Conservation (phyloP, 2,888 invertebrate species). For the Drosophila niveifrons region DNA sequence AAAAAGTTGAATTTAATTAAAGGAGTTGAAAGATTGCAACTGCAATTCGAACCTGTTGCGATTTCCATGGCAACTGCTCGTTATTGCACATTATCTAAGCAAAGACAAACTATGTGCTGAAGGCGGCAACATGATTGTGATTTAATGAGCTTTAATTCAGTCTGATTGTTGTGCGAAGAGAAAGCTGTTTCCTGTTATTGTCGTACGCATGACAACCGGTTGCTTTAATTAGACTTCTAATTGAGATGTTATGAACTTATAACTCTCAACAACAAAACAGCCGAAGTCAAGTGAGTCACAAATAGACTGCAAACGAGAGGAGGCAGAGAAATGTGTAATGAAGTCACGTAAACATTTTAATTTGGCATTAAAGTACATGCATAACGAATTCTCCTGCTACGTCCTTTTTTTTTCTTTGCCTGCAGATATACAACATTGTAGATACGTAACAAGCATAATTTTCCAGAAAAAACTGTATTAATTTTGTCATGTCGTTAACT, state of each 20-base stretch:
- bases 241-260: conserved; percentile 40
- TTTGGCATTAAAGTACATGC: conserved; percentile 69
- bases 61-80: not conserved
- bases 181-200: conserved; percentile 1
- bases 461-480: conserved; percentile 48
- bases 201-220: conserved; percentile 15
- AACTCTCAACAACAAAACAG: conserved; percentile 41
- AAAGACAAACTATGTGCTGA: not conserved
- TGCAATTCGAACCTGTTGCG: not conserved
- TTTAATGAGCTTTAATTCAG: conserved; percentile 7
- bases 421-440: conserved; percentile 27
- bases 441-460: conserved; percentile 41
- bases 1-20: not conserved
- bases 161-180: not conserved
- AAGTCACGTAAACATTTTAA: conserved; percentile 79
- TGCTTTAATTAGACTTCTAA: conserved; percentile 48
- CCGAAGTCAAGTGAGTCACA: conserved; percentile 29
- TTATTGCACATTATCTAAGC: not conserved
- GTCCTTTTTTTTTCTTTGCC: conserved; percentile 1
- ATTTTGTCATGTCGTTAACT: conserved; percentile 71
- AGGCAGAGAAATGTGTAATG: conserved; percentile 57
- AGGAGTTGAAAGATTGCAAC: not conserved
- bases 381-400: not conserved
- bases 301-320: not conserved
- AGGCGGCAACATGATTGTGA: not conserved